These are phyloP conservation scores for cattle (Bos taurus) DNA, from an alignment of 2,113 vertebrate species.

Conservation along the genomic window ARS-UCD2.0 NC_037339.1:81419001-81419500, in stretches of 20 bases:
- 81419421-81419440: not conserved
- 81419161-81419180: not conserved
- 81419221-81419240: not conserved
- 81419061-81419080: not conserved
- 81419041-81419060: not conserved
- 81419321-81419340: not conserved
- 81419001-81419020: not conserved
- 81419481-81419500: not conserved
- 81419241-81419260: not conserved
- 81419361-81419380: too few species aligned
- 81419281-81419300: not conserved
- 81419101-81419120: not conserved
- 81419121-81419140: not conserved
- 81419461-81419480: not conserved
- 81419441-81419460: not conserved
- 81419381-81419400: not conserved
- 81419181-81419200: not conserved
- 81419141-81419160: accelerated
- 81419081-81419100: not conserved
- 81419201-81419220: not conserved
- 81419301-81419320: not conserved
- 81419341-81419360: not conserved
- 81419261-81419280: not conserved
- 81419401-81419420: not conserved
- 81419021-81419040: not conserved